Evolutionary conservation across 2,113 vertebrate species (phyloP).

Genomic region (Illadopsis cleaveri): DNA sequence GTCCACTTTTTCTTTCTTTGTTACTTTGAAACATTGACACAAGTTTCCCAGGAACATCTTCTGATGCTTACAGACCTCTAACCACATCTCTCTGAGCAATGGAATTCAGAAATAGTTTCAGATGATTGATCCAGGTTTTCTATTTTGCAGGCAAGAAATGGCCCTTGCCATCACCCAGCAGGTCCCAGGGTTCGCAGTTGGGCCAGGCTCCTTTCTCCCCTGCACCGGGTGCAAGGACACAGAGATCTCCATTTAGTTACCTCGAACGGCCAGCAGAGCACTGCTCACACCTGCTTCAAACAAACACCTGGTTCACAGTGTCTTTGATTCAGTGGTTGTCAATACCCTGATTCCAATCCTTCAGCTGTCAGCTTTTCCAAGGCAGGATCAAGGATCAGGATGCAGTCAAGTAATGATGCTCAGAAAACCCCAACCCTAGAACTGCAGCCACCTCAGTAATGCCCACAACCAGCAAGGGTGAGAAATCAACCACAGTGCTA

Average conservation of each 20-base stretch:
- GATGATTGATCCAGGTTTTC: neutral
- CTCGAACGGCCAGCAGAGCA: fast-evolving
- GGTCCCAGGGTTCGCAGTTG: neutral
- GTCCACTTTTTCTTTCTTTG: neutral
- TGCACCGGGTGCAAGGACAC: neutral
- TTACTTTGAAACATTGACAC: neutral
- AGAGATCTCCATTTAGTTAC: neutral
- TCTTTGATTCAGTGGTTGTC: neutral
- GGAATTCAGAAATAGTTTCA: neutral
- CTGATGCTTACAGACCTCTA: neutral
- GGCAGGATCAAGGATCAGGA: neutral
- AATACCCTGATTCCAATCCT: neutral
- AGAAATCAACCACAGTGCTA: neutral
- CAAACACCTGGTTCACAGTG: neutral
- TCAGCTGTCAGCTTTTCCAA: neutral
- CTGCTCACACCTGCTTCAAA: fast-evolving
- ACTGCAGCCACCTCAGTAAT: neutral
- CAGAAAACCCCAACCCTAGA: fast-evolving
- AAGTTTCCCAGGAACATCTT: neutral
- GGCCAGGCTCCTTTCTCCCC: neutral
- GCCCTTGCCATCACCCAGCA: neutral
- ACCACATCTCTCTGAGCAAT: neutral
- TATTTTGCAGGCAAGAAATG: neutral
- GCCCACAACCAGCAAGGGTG: fast-evolving
- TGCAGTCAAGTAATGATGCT: neutral